Evolutionary conservation across 2,888 invertebrate species (phyloP), one percentile per base, ranked within the genome.

Genomic region (Lobophora halterata): DNA sequence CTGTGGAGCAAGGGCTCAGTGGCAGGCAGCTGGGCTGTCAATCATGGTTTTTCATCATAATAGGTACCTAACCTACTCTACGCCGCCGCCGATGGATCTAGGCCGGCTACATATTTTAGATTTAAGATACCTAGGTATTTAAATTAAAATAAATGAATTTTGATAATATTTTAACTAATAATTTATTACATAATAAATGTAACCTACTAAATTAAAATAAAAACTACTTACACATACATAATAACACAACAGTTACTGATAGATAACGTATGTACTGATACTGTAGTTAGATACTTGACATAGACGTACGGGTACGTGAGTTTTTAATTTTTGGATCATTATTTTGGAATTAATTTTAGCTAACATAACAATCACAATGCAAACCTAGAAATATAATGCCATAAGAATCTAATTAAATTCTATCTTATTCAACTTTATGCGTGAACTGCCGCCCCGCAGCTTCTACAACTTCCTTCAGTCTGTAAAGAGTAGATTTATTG

Each of bases 371-470:
- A 23, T 25, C 18, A 36, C 28, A 24, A 38, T 36, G 13, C 12
- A 26, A 29, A 31, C 14, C 28, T 17, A 17, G n/a, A 17, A 17
- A 17, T 17, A 30, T 13, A 29, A 34, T 30, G 40, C 38, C 6
- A 5, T 28, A 24, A n/a, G 34, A 36, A 18, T 41, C 20, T 16
- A 38, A 21, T 27, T 23, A 14, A 3, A 9, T 9, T 12, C 5
- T 29, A 11, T 19, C n/a, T 27, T 33, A 25, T 16, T 61, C 65
- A 31, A 65, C 26, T 26, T 46, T 43, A 64, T 89, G 88, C 28
- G 89, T 88, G 52, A 93, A 92, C 43, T 80, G 70, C 61, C 89
- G 89, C 1, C 90, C 91, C 16, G 82, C 67, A 8, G 74, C 78
- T 60, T 90, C 88, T 50, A 49, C 46, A 0, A 82, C 78, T 3